Conservation (phyloP, 2,797 vertebrate species). For the Silurus lanzhouensis region DNA sequence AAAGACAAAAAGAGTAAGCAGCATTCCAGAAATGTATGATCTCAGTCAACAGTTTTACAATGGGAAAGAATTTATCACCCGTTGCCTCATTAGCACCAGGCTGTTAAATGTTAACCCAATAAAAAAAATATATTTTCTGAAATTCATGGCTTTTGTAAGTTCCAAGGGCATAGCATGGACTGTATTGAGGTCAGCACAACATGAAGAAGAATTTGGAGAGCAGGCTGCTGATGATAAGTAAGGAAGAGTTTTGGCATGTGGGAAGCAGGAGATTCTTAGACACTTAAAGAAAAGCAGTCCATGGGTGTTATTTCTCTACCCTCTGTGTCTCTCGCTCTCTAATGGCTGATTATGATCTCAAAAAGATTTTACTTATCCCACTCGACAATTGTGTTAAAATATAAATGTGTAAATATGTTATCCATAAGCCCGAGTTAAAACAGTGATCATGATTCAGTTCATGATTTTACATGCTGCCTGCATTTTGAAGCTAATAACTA, state of each 20-base stretch:
- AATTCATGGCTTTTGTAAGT: conserved; percentile 18
- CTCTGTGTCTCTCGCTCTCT: conserved; percentile 2
- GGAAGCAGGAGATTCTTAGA: conserved; percentile 65
- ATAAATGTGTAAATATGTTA: not conserved
- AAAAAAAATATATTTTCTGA: not conserved
- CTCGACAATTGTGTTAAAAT: not conserved
- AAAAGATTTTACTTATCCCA: not conserved
- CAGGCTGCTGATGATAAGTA: conserved; percentile 56
- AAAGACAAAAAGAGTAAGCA: not conserved
- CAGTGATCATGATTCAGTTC: not conserved
- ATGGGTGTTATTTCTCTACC: conserved; percentile 68
- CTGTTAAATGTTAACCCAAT: conserved; percentile 46
- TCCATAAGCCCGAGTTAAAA: not conserved
- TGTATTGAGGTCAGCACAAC: conserved; percentile 43
- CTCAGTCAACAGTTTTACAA: conserved; percentile 20
- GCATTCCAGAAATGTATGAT: conserved; percentile 12
- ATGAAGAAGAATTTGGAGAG: conserved; percentile 52
- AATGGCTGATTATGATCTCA: not conserved
- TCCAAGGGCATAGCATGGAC: conserved; percentile 31
- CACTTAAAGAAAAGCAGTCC: conserved; percentile 73
- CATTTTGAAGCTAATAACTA: not conserved
- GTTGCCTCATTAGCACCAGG: conserved; percentile 45
- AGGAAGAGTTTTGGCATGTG: conserved; percentile 64
- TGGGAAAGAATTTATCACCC: not conserved
- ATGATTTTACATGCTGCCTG: not conserved